Percentiles rank a stretch among this genome's conserved stretches.
These are phyloP conservation scores for Cisticola juncidis DNA, from an alignment of 2,113 vertebrate species.

Conservation along the genomic window DNA sequence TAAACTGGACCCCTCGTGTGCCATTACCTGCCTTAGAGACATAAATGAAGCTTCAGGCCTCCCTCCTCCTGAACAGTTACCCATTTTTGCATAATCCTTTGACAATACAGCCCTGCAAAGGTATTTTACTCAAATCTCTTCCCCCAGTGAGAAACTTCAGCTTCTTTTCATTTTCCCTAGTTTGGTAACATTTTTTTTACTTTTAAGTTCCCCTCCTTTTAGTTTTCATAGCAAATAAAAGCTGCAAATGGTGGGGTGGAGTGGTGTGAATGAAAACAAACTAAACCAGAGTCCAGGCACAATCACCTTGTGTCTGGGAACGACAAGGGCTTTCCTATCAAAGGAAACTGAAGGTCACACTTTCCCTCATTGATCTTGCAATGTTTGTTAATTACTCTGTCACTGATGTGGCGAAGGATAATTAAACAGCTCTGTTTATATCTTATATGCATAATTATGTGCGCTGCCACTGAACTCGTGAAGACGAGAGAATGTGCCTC, in stretches of 20 bases:
- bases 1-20: neutral
- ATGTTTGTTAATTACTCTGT: constrained; percentile 99
- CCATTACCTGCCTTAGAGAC: neutral
- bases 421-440: constrained; percentile 99
- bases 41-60: neutral
- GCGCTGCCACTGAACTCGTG: constrained; percentile 92
- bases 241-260: neutral
- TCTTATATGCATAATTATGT: constrained; percentile 99
- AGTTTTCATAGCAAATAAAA: constrained; percentile 6
- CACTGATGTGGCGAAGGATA: constrained; percentile 99
- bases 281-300: constrained; percentile 61
- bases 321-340: constrained; percentile 83
- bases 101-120: neutral
- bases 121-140: neutral
- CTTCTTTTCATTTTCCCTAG: neutral
- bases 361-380: constrained; percentile 99
- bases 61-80: neutral
- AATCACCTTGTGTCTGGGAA: constrained; percentile 82
- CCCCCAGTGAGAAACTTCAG: neutral
- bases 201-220: neutral
- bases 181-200: neutral
- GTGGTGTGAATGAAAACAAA: constrained; percentile 54
- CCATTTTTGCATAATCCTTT: neutral
- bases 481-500: constrained; percentile 82
- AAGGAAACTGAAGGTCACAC: constrained; percentile 97